Evolutionary conservation across 2,797 vertebrate genomes (phyloP).

Genomic region (Chrosomus eos): DNA sequence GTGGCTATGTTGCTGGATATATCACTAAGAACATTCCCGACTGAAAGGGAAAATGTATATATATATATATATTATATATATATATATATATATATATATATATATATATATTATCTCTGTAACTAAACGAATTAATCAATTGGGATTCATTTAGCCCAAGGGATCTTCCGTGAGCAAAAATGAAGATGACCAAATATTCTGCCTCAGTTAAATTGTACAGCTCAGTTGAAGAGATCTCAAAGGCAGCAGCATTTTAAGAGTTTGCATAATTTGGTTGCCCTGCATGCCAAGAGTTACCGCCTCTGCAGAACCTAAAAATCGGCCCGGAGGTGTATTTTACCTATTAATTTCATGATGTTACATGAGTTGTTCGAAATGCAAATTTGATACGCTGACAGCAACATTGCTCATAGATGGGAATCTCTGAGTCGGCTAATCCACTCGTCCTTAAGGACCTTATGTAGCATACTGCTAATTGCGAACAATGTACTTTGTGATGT

Average conservation of each 20-base stretch:
- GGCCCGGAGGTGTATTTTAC: constrained; percentile 19
- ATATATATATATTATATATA: background rate
- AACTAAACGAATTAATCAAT: constrained; percentile 8
- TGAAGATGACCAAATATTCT: constrained; percentile 38
- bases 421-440: background rate
- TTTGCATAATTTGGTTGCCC: constrained; percentile 44
- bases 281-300: constrained; percentile 25
- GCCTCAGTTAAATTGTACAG: constrained; percentile 33
- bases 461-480: background rate
- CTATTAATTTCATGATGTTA: constrained; percentile 13
- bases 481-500: constrained; percentile 8
- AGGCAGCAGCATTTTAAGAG: constrained; percentile 34
- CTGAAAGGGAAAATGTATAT: background rate
- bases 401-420: background rate
- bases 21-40: background rate
- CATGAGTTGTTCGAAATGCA: constrained; percentile 3
- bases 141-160: background rate
- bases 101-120: background rate
- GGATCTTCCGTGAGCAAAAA: constrained; percentile 24
- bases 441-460: background rate
- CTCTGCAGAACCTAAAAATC: constrained; percentile 18
- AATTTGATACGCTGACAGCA: background rate
- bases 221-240: constrained; percentile 40
- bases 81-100: background rate
- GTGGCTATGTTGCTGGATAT: background rate